Percentiles rank a stretch among this genome's conserved stretches.
Conservation (phyloP, 2,797 vertebrate genomes). For the Channa striata region DNA sequence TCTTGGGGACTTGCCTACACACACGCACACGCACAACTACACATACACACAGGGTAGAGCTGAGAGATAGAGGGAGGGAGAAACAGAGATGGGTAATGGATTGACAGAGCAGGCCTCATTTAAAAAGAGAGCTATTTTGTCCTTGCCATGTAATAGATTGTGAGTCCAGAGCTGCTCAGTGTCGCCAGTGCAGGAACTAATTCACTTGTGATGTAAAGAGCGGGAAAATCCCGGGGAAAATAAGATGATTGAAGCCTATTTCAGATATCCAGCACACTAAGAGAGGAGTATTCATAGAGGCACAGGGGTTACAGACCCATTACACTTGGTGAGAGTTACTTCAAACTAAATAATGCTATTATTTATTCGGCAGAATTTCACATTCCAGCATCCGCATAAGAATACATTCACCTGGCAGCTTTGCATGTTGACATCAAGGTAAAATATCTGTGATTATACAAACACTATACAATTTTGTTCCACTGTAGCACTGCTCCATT, state of each 20-base stretch:
- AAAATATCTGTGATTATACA: slow-evolving; percentile 7
- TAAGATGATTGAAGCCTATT: slow-evolving; percentile 75
- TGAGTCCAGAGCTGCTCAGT: slow-evolving; percentile 53
- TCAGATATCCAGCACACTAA: slow-evolving; percentile 61
- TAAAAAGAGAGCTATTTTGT: slow-evolving; percentile 73
- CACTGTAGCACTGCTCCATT: slow-evolving; percentile 43
- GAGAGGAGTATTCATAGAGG: slow-evolving; percentile 63
- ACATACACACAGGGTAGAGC: slow-evolving; percentile 40
- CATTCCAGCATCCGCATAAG: slow-evolving; percentile 39
- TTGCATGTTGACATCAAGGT: slow-evolving; percentile 19
- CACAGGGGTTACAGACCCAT: slow-evolving; percentile 54
- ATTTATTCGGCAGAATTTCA: slow-evolving; percentile 54
- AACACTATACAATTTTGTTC: slow-evolving; percentile 27
- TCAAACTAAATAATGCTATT: slow-evolving; percentile 65
- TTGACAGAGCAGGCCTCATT: slow-evolving; percentile 73
- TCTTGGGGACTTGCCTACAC: slow-evolving; percentile 78
- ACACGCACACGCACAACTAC: slow-evolving; percentile 28
- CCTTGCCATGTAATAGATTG: slow-evolving; percentile 63
- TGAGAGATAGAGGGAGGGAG: slow-evolving; percentile 37
- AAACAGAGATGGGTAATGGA: slow-evolving; percentile 67
- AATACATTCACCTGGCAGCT: slow-evolving; percentile 14
- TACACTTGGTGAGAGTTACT: slow-evolving; percentile 66
- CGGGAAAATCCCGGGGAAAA: slow-evolving; percentile 60
- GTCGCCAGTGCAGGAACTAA: slow-evolving; percentile 62
- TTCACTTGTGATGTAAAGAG: slow-evolving; percentile 72